Evolutionary conservation across 92 coral and sea anemone species (phyloP).

Genomic region (Porites cylindrica): DNA sequence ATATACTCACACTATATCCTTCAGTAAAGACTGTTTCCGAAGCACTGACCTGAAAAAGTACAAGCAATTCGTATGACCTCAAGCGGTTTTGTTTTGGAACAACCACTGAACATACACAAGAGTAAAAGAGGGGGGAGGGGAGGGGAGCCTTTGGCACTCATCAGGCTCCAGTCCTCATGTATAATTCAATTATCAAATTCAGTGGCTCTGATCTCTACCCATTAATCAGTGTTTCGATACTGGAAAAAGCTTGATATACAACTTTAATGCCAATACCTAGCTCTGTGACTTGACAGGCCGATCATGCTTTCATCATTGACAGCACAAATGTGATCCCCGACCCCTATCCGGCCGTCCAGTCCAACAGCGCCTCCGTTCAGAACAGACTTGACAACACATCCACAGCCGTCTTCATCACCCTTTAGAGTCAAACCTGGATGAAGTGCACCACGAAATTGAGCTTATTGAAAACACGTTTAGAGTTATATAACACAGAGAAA

Average conservation of each 20-base stretch:
- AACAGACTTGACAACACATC: conserved; percentile 91
- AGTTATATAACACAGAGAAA: not conserved
- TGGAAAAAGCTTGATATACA: too few relatives aligned
- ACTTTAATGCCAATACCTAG: conserved; percentile 62
- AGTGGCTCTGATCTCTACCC: not conserved
- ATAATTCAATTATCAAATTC: too few relatives aligned
- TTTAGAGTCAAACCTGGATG: conserved; percentile 78
- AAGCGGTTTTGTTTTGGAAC: not conserved
- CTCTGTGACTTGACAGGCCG: conserved; percentile 85
- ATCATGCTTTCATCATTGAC: conserved; percentile 96
- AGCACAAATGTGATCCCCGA: conserved; percentile 94
- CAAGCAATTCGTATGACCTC: not conserved
- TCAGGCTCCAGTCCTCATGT: not conserved
- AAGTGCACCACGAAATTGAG: too few relatives aligned
- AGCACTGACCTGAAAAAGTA: conserved; percentile 80
- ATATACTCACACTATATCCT: conserved; percentile 90
- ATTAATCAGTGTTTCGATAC: too few relatives aligned
- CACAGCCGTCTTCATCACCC: conserved; percentile 95
- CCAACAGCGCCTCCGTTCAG: conserved; percentile 97
- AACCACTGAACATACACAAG: not conserved
- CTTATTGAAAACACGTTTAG: too few relatives aligned
- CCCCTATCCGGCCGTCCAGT: conserved; percentile 87
- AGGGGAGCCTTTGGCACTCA: not conserved
- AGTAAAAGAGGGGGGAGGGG: not conserved
- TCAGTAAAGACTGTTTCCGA: conserved; percentile 92